Evolutionary conservation across 2,888 invertebrate genomes (phyloP), one percentile per base, ranked within the genome.

Genomic region (Reticulitermes lucifugus): DNA sequence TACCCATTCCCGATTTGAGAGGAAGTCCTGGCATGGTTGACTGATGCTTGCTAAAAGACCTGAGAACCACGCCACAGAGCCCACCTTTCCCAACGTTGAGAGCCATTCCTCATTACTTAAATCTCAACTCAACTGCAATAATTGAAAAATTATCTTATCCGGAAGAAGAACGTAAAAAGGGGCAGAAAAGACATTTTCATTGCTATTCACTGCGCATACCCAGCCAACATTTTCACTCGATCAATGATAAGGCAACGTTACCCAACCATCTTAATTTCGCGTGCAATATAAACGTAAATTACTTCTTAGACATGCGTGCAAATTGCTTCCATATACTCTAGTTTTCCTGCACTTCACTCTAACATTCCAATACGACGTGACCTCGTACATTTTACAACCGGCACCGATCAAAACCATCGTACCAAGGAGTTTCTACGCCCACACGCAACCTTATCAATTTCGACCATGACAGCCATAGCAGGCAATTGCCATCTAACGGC

Each of bases 1-100:
- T 70, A 83, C 85, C 85, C 46, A 83, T 85, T 85, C 85, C 85
- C 70, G 85, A 83, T 83, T 85, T 85, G 22, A 83, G 59, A 70
- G 79, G 70, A 70, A 59, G 60, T 70, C 73, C 79, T 77, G 83
- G 65, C 85, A 59, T 83, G 25, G 59, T 41, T 55, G 80, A 65
- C 35, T 73, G 85, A 55, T 79, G 70, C 75, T 83, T 85, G 14
- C 79, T 41, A 65, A 84, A 84, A 22, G 84, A 70, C 60, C 70
- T 79, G n/a, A 84, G 65, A 84, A 70, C 46, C 29, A 80, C 81
- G 41, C 80, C 84, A 81, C 84, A 80, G n/a, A 84, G 70, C 41
- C 59, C 73, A 51, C 41, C 80, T 35, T 71, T 84, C 43, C 71
- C 80, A 21, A 43, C n/a, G 73, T 75, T 84, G 65, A 46, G 73